Evolutionary conservation across 2,797 vertebrate genomes (phyloP), one percentile per base, ranked within the genome.

Genomic region (Heliangelus exortis): DNA sequence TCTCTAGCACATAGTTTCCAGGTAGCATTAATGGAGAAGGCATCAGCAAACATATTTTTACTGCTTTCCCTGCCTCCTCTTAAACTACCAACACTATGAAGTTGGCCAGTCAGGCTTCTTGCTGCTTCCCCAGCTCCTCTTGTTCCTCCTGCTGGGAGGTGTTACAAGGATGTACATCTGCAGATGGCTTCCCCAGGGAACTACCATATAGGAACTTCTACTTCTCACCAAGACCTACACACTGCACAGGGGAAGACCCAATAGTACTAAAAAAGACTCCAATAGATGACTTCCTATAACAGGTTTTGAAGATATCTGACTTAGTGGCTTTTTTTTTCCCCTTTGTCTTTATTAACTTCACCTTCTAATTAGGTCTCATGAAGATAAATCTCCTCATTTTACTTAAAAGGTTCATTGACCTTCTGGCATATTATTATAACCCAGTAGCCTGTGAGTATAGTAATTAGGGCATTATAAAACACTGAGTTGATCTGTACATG

Each of bases 341-440:
- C 19, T 90, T 72, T 87, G 50, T 84, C 89, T 93, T 96, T 94
- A 93, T 93, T 96, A 96, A 86, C 94, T 91, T 90, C 83, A 79
- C 74, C 63, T 92, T 88, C 77, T 96, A 94, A 91, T 94, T 90
- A 92, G 91, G 71, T 91, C 63, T 63, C 62, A 73, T 63, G 86
- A 95, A 95, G 94, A 84, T 73, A 57, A 51, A 95, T 91, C 80
- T 96, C 45, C 66, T 93, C 87, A 76, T 88, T 88, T 93, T 79
- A 86, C 62, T 94, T 88, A 88, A 92, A 90, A 93, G 66, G 80
- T 93, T 93, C 91, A 76, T 45, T 84, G 85, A 86, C 92, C 87
- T 87, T 86, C 82, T 81, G 90, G 91, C 51, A 0, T 45, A 73
- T 51, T 69, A 59, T 77, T 90, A 58, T 59, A 91, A 86, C 74